Base-by-base conservation (phyloP, 1,140 invertebrate species). In the Delia radicum region DNA sequence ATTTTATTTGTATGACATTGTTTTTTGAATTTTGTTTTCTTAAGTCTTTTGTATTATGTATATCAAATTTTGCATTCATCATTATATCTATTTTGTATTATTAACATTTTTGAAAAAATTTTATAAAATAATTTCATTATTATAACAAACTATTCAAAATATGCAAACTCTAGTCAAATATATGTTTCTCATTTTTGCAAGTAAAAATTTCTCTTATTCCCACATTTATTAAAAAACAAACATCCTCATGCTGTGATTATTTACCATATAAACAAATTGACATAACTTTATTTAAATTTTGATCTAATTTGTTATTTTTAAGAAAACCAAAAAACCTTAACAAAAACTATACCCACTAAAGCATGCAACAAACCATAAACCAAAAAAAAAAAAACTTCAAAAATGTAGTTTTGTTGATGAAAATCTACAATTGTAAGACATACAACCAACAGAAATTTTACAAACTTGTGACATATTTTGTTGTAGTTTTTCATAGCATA, bases 231-330 rank as follows among this genome's bases (percentile, higher is more conserved):
- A 69, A 55, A n/a, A n/a, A 21, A 15, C 29, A n/a, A 69, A 69
- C 29, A 69, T 55, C 48, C 48, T 55, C 48, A 55, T 55, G n/a
- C 48, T 55, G 48, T 55, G 48, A 55, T 55, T 21, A 55, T 55
- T 55, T 55, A 55, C 48, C 48, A 55, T 55, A 55, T 55, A 31
- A 69, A 69, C 65, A 69, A 69, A 69, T 69, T 69, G 65, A 69
- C 65, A 69, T 33, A 69, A 69, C 29, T 69, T 69, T 69, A 69
- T 69, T 69, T 69, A 69, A 69, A 69, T 69, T 69, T 69, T 69
- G 65, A 69, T 69, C 65, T 69, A 69, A 69, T 69, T 69, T 69
- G 29, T 69, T 69, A 69, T 33, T 69, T 69, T 69, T 18, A 21
- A 1, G 8, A 55, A 55, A 55, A n/a, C 5, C n/a, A 21, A 24